A percentile compares a stretch with the other conserved stretches of the same genome.
These are phyloP conservation scores for Agriopis aurantiaria DNA, from an alignment of 2,888 invertebrate species.

Conservation along the genomic window DNA sequence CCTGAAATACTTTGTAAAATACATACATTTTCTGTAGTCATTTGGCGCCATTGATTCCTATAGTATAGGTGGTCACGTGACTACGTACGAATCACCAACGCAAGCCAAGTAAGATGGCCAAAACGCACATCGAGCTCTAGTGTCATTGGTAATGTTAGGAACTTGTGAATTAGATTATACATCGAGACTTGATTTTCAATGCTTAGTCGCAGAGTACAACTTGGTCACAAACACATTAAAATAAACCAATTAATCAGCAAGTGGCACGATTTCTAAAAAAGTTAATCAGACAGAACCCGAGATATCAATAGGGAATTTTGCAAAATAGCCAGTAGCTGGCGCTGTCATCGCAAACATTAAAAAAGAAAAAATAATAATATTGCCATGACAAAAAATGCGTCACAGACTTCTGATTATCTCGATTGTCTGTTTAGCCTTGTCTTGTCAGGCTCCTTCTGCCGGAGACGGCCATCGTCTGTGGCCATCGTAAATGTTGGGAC, in stretches of 20 bases:
- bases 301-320: conserved; percentile 84
- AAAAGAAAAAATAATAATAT: conserved; percentile 23
- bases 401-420: background rate
- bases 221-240: conserved; percentile 76
- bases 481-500: no score
- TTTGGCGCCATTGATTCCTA: conserved; percentile 86
- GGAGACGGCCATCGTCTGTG: no score
- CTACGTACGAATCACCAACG: conserved; percentile 86
- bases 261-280: conserved; percentile 76
- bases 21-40: conserved; percentile 84
- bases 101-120: conserved; percentile 87
- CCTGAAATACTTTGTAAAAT: conserved; percentile 61
- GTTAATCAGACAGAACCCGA: conserved; percentile 76
- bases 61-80: conserved; percentile 81
- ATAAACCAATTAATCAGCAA: conserved; percentile 70
- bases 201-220: conserved; percentile 61
- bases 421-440: no score
- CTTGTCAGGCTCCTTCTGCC: no score
- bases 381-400: conserved; percentile 41
- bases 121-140: conserved; percentile 86
- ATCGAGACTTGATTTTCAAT: conserved; percentile 73
- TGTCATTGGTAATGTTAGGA: conserved; percentile 83
- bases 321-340: conserved; percentile 75
- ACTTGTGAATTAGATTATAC: conserved; percentile 76
- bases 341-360: conserved; percentile 51